A percentile compares a stretch with the other conserved stretches of the same genome.
phyloP scores from a whole-genome alignment of 2,797 vertebrate species.

The Anguilla marmorata region DNA sequence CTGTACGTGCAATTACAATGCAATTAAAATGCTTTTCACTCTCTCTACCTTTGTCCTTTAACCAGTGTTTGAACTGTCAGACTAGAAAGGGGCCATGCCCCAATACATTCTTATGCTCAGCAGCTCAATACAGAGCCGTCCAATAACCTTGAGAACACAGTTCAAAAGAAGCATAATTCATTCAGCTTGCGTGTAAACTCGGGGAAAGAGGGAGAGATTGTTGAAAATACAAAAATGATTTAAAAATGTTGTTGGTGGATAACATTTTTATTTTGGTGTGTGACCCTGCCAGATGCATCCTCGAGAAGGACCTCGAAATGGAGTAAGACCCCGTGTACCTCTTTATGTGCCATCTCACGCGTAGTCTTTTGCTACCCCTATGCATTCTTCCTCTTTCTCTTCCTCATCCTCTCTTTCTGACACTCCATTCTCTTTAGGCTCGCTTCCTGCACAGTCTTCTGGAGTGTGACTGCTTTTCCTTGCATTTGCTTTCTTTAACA shows the following conservation, averaged over 20 bases:
- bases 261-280: slow-evolving; percentile 77
- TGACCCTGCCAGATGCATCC: slow-evolving; percentile 79
- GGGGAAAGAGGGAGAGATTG: slow-evolving; percentile 20
- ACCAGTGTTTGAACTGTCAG: background rate
- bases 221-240: slow-evolving; percentile 55
- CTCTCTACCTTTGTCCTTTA: background rate
- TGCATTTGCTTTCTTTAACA: background rate
- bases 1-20: background rate
- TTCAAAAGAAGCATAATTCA: background rate
- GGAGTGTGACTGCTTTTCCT: slow-evolving; percentile 31
- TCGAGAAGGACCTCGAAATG: slow-evolving; percentile 75
- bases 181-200: background rate
- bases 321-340: slow-evolving; percentile 78
- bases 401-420: slow-evolving; percentile 25
- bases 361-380: slow-evolving; percentile 21
- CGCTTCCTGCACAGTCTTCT: slow-evolving; percentile 33
- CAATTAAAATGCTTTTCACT: background rate
- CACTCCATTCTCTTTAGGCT: slow-evolving; percentile 9
- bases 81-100: background rate
- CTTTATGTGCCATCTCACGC: slow-evolving; percentile 52
- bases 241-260: slow-evolving; percentile 70
- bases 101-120: background rate
- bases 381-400: slow-evolving; percentile 15
- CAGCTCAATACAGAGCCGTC: slow-evolving; percentile 10
- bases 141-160: background rate